These are phyloP conservation scores for Latrodectus hesperus DNA, from an alignment of 2,888 invertebrate genomes.

Conservation along the genomic window DNA sequence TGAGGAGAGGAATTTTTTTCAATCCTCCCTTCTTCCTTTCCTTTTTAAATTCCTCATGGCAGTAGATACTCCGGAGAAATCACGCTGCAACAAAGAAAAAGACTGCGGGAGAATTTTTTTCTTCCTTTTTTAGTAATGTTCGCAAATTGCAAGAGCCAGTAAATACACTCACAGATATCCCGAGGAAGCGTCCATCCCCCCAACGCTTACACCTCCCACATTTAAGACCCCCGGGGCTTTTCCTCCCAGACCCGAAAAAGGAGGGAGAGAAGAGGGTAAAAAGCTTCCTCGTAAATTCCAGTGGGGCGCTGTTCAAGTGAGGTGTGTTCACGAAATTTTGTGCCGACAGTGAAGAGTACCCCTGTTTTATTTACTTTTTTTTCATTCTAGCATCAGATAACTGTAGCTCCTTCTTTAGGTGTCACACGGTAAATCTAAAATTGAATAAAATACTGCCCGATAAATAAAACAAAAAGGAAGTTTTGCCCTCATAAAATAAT, in stretches of 20 bases:
- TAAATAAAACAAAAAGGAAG: too few relatives aligned
- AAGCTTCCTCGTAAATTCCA: constrained; percentile 37
- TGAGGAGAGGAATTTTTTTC: neutral
- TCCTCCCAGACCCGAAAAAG: neutral
- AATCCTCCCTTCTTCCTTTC: constrained; percentile 1
- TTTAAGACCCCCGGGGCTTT: constrained; percentile 44
- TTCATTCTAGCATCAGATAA: too few relatives aligned
- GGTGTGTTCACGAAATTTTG: constrained; percentile 52
- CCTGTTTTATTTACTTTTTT: neutral
- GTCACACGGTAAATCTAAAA: too few relatives aligned
- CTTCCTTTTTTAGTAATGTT: neutral
- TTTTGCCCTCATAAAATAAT: too few relatives aligned
- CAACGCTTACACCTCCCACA: constrained; percentile 21
- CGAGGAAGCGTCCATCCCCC: constrained; percentile 5
- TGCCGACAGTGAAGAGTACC: constrained; percentile 41
- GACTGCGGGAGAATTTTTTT: constrained; percentile 28
- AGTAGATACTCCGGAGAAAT: constrained; percentile 64
- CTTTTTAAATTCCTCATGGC: constrained; percentile 64
- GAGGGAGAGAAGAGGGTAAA: constrained; percentile 43
- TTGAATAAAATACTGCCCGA: too few relatives aligned
- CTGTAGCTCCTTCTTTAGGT: too few relatives aligned
- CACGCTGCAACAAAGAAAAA: constrained; percentile 45
- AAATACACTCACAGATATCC: constrained; percentile 49
- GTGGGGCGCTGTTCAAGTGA: constrained; percentile 33
- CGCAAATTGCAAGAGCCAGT: constrained; percentile 46